A percentile compares a stretch with the other conserved stretches of the same genome.
These are phyloP conservation scores for Mystacornis crossleyi DNA, from an alignment of 2,113 vertebrate species.

Conservation along the genomic window DNA sequence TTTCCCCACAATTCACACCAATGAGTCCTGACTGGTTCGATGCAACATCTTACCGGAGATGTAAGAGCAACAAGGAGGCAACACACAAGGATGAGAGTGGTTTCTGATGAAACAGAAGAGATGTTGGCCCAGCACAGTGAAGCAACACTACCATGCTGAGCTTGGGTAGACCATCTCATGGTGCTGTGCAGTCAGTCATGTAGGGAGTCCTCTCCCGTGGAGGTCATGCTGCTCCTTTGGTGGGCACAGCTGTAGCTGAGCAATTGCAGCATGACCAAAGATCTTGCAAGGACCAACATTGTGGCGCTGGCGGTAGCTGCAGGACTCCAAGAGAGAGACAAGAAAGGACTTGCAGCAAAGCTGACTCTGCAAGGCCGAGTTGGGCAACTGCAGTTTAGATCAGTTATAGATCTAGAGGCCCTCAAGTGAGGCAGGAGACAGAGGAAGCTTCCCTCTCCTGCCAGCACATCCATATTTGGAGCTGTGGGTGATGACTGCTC, in stretches of 20 bases:
- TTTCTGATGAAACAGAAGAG: not conserved
- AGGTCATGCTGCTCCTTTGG: not conserved
- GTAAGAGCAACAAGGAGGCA: not conserved
- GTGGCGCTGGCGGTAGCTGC: not conserved
- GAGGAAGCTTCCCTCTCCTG: conserved; percentile 4
- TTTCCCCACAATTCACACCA: not conserved
- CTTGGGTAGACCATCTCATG: not conserved
- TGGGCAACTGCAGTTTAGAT: conserved; percentile 55
- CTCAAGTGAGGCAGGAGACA: conserved; percentile 42
- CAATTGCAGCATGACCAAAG: not conserved
- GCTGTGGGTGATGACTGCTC: not conserved
- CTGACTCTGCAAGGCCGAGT: conserved; percentile 44
- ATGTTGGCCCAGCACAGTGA: not conserved
- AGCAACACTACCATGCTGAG: fast-evolving
- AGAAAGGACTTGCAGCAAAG: conserved; percentile 47
- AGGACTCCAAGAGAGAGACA: conserved; percentile 28
- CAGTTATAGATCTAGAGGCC: conserved; percentile 59
- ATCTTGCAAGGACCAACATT: not conserved
- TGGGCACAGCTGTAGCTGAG: not conserved
- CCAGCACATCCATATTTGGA: conserved; percentile 47
- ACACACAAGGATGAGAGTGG: not conserved
- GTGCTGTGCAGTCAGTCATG: not conserved
- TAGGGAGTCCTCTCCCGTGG: not conserved
- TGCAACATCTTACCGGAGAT: too few relatives aligned
- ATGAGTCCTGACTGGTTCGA: not conserved